These are phyloP conservation scores for Ceratina japonica DNA, from an alignment of 1,140 invertebrate species.

Conservation along the genomic window DNA sequence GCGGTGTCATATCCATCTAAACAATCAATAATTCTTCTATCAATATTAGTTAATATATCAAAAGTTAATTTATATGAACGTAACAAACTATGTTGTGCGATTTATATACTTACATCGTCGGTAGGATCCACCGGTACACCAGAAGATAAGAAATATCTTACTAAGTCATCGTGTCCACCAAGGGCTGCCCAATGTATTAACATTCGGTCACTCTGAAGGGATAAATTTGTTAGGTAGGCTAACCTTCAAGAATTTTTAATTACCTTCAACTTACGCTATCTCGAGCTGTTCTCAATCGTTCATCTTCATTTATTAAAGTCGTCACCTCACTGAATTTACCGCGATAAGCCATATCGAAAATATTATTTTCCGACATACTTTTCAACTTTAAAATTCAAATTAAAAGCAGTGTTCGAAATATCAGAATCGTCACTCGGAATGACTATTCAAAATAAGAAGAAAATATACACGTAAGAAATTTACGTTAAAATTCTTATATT, in stretches of 20 bases:
- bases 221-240: constrained; percentile 16
- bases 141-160: constrained; percentile 82
- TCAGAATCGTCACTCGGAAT: background rate
- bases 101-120: constrained; percentile 82
- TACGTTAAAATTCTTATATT: too few relatives aligned
- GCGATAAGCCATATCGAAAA: constrained; percentile 72
- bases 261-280: constrained; percentile 65
- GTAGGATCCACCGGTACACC: constrained; percentile 81
- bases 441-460: background rate
- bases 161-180: constrained; percentile 84
- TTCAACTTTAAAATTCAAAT: too few relatives aligned
- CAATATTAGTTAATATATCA: background rate
- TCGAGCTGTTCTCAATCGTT: constrained; percentile 62
- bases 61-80: background rate
- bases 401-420: background rate
- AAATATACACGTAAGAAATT: background rate
- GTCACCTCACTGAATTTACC: constrained; percentile 69
- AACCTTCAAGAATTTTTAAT: constrained; percentile 34
- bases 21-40: background rate
- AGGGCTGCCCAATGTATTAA: constrained; percentile 86
- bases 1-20: constrained; percentile 87
- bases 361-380: constrained; percentile 12
- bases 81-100: background rate
- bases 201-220: constrained; percentile 79
- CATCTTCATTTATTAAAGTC: constrained; percentile 63